These are phyloP conservation scores for Drosophila flavopinicola DNA, from an alignment of 2,888 invertebrate genomes.

Conservation along the genomic window DNA sequence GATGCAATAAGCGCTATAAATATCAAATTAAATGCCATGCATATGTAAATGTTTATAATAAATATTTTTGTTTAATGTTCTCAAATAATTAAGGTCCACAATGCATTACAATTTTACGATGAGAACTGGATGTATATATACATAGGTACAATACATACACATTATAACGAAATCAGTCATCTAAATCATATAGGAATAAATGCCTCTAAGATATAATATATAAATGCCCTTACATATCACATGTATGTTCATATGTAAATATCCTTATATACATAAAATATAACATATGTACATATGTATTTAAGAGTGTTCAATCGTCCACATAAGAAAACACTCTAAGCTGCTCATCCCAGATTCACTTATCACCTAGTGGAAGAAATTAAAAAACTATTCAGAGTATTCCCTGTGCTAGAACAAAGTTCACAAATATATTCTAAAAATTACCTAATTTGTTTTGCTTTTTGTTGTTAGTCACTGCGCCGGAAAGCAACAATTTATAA, in stretches of 20 bases:
- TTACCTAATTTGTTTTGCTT: constrained; percentile 65
- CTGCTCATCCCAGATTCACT: neutral
- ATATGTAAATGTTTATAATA: constrained; percentile 49
- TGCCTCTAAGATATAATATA: too few species aligned
- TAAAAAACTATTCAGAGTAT: constrained; percentile 57
- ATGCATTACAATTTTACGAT: constrained; percentile 25
- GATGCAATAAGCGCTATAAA: constrained; percentile 81
- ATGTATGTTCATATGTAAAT: too few species aligned
- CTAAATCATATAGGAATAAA: too few species aligned
- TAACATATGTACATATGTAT: too few species aligned
- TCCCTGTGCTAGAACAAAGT: constrained; percentile 63
- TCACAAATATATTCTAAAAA: constrained; percentile 39
- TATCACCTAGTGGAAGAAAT: constrained; percentile 32
- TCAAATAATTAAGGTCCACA: constrained; percentile 17
- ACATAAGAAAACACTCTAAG: neutral
- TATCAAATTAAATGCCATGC: constrained; percentile 63
- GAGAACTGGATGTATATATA: neutral
- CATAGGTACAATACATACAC: neutral
- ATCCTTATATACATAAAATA: too few species aligned
- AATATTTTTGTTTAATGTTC: constrained; percentile 29
- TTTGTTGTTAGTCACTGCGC: constrained; percentile 68
- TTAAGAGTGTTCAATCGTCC: neutral
- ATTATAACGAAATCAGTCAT: neutral
- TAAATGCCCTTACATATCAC: too few species aligned
- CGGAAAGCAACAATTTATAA: constrained; percentile 31